Base-by-base conservation (phyloP, 2,888 invertebrate species). In the Chouioia cunea region DNA sequence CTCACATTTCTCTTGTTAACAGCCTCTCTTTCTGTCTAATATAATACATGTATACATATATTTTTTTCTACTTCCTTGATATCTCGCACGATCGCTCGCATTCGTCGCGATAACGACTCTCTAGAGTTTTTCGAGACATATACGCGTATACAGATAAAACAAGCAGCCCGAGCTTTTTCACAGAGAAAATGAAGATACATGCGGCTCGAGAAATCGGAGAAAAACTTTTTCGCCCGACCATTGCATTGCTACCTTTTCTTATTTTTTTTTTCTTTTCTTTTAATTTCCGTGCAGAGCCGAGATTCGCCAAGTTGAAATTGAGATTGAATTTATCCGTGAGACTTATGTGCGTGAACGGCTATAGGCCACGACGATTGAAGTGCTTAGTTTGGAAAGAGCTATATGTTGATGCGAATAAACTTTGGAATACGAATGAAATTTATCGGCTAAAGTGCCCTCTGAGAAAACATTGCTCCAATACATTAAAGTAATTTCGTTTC, bases 271-370 rank as follows among this genome's bases (percentile, higher is more conserved):
- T 57, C 27, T 54, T 46, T 54, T 60, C 16, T 48, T 64, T 48
- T 53, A 64, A 64, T 64, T 64, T 60, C 58, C 43, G 8, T 36
- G 63, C 27, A n/a, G 44, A 4, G 12, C 22, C 22, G 22, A 64
- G 69, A 64, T 57, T 63, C 44, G 15, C 56, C 48, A 69, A 69
- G 57, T 69, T 69, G 58, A 46, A 58, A 69, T 64, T 69, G 69
- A 58, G 58, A 69, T 64, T 64, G 69, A 64, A 69, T 69, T 69
- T 69, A 64, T 69, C 20, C 58, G 57, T 58, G 36, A 23, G 43
- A 23, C n/a, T 36, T 36, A 12, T 36, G 14, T 16, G 47, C n/a
- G n/a, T n/a, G n/a, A n/a, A n/a, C n/a, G n/a, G n/a, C n/a, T 60
- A 60, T 47, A 22, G 10, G 46, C 36, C 10, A 15, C 48, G 16